Conservation (phyloP, 2,888 invertebrate genomes). For the Caenorhabditis drosophilae region DNA sequence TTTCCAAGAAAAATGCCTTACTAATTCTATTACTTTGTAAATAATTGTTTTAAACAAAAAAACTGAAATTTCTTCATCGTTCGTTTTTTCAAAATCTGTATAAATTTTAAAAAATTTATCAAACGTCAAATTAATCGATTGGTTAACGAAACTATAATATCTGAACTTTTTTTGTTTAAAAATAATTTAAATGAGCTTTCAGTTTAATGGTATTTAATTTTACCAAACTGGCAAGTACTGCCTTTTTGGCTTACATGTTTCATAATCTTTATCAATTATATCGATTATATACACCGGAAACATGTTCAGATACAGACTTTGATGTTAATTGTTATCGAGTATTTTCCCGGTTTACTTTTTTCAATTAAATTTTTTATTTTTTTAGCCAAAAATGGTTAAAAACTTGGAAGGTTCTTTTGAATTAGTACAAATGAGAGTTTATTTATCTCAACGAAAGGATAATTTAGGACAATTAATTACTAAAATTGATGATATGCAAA, state of each 20-base stretch:
- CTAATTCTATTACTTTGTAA: constrained; percentile 29
- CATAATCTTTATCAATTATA: constrained; percentile 72
- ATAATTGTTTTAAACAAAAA: neutral
- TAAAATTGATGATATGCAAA: constrained; percentile 34
- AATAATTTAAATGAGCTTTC: neutral
- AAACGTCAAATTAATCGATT: too few species aligned
- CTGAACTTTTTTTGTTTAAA: neutral
- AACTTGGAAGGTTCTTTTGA: constrained; percentile 45
- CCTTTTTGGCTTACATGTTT: constrained; percentile 71
- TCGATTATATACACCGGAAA: constrained; percentile 70
- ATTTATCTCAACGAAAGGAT: constrained; percentile 34
- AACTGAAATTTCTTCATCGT: neutral
- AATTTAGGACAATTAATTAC: constrained; percentile 32
- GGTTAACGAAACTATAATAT: neutral
- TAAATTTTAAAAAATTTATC: too few species aligned
- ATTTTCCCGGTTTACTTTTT: too few species aligned
- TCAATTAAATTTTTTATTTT: too few species aligned
- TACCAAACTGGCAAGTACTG: constrained; percentile 65
- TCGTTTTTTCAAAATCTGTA: too few species aligned
- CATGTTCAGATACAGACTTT: constrained; percentile 25
- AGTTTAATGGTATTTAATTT: constrained; percentile 40
- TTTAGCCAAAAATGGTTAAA: constrained; percentile 42
- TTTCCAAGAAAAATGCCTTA: constrained; percentile 42
- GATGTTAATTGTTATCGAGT: constrained; percentile 8
- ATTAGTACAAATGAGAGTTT: constrained; percentile 54